Conservation (phyloP, 23 tunicate genomes). For the Trididemnum miniatum region DNA sequence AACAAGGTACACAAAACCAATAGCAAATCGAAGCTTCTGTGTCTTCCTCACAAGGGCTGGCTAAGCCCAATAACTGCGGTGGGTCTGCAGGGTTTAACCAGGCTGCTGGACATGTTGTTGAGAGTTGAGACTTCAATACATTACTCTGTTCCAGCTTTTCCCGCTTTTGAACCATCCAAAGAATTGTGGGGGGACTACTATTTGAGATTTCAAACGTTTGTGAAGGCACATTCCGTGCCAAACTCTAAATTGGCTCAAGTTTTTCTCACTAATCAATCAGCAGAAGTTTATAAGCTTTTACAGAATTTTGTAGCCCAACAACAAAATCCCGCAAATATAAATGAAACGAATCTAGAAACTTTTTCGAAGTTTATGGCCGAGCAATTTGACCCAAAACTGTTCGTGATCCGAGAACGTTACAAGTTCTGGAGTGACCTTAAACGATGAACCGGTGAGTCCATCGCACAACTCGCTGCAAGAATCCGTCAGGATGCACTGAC, state of each 20-base stretch:
- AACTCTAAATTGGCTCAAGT: slow-evolving; percentile 21
- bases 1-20: neutral
- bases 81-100: too few species aligned
- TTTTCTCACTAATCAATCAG: slow-evolving; percentile 31
- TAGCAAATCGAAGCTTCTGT: neutral
- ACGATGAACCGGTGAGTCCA: slow-evolving; percentile 29
- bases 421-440: slow-evolving; percentile 48
- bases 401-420: slow-evolving; percentile 36
- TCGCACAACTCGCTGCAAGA: slow-evolving; percentile 39
- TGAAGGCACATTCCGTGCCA: slow-evolving; percentile 31
- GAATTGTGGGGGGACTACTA: slow-evolving; percentile 38
- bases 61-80: too few species aligned
- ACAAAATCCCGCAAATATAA: slow-evolving; percentile 7
- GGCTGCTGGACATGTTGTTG: too few species aligned
- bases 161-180: slow-evolving; percentile 27
- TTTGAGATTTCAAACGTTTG: slow-evolving; percentile 21
- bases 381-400: slow-evolving; percentile 39
- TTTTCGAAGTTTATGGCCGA: slow-evolving; percentile 19
- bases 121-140: neutral
- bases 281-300: neutral
- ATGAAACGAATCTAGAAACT: neutral
- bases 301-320: slow-evolving; percentile 8
- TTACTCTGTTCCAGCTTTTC: slow-evolving; percentile 2
- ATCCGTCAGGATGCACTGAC: slow-evolving; percentile 48
- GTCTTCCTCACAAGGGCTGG: neutral